Base-by-base conservation (phyloP, 2,113 vertebrate species). In the Calidris pygmaea region DNA sequence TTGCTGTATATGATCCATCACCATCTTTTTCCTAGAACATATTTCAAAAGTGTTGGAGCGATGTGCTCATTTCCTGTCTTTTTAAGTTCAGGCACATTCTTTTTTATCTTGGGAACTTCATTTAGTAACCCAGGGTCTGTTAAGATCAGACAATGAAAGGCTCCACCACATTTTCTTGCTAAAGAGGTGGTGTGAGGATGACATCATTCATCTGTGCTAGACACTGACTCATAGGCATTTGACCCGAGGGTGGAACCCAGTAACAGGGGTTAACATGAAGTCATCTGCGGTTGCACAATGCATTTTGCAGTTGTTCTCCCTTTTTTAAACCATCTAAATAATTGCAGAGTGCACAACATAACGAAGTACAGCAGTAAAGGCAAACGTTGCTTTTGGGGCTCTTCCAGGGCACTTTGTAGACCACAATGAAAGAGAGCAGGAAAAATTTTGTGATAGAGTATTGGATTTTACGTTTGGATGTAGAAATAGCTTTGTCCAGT, bases 141-240 rank as follows among this genome's bases (percentile, higher is more conserved):
- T 92, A 96, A 95, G 94, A 96, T 78, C 89, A 85, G 92, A 91
- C 90, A 96, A 24, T 95, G 89, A 97, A 95, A 97, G 78, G 89
- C 86, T 95, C 84, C 75, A 89, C 75, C 95, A 92, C 89, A 90
- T 97, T 97, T 95, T 94, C 80, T 96, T 93, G 75, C 94, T 93
- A 18, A 94, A 89, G 95, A 96, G 84, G 95, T 96, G 95, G 96
- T 92, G 90, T 94, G 93, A 95, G 85, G 93, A 95, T 98, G 96
- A 98, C 93, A 96, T 98, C 96, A 97, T 96, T 97, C 96, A 96
- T 95, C 93, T 97, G 93, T 82, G 70, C 93, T 96, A 97, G 97
- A 97, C 97, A 96, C 91, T 97, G 96, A 96, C 96, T 97, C 97
- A 97, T 45, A 94, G 93, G 95, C 95, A 86, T 97, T 96, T 97